These are phyloP conservation scores for Zosterops hypoxanthus DNA, from an alignment of 2,113 vertebrate genomes.

Conservation along the genomic window DNA sequence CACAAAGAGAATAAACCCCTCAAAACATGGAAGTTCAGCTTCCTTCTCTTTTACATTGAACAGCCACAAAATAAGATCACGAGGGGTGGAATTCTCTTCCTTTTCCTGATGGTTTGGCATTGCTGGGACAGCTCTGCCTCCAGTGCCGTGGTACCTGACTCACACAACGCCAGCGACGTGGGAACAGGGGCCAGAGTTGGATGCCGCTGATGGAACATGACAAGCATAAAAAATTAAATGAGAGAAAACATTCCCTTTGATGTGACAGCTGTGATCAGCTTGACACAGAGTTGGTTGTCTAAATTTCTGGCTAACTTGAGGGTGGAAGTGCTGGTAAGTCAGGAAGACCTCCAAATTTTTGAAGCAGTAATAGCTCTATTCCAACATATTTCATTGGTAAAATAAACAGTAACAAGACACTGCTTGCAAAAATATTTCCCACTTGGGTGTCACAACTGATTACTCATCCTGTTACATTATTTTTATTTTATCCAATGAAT, in stretches of 20 bases:
- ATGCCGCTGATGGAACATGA: neutral
- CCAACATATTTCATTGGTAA: neutral
- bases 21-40: accelerated
- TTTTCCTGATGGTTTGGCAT: neutral
- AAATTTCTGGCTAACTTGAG: neutral
- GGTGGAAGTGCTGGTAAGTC: neutral
- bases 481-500: neutral
- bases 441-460: neutral
- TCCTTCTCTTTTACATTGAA: neutral
- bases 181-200: neutral
- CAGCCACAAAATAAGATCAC: neutral
- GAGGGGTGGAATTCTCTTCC: neutral
- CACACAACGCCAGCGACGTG: accelerated
- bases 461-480: neutral
- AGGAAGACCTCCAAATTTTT: neutral
- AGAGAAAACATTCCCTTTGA: neutral
- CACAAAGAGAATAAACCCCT: neutral
- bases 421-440: neutral
- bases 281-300: neutral
- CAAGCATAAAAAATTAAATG: neutral
- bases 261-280: neutral
- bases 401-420: neutral
- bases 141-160: neutral
- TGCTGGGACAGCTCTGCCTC: neutral
- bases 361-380: neutral